Percentiles rank a stretch among this genome's conserved stretches.
phyloP scores from a whole-genome alignment of 2,888 invertebrate genomes.

The Anthrax anthrax region DNA sequence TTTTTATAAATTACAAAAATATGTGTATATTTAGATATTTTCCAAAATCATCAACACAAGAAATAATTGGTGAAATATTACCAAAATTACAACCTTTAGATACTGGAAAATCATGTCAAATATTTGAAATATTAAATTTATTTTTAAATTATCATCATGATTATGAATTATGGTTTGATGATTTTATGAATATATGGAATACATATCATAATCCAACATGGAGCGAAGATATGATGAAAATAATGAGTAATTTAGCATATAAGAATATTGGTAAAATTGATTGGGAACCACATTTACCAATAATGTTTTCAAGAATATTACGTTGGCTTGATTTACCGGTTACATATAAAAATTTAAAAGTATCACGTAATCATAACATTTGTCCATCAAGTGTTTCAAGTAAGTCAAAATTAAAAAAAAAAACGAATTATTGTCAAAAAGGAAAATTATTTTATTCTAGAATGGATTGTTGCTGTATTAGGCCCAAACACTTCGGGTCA shows the following conservation, averaged over 20 bases:
- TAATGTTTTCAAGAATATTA: slow-evolving; percentile 58
- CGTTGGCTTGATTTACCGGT: slow-evolving; percentile 67
- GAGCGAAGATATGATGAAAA: slow-evolving; percentile 48
- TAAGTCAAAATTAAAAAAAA: slow-evolving; percentile 1
- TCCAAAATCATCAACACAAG: slow-evolving; percentile 58
- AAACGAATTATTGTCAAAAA: no score
- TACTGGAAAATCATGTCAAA: slow-evolving; percentile 35
- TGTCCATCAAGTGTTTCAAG: slow-evolving; percentile 12
- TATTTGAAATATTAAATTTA: slow-evolving; percentile 49
- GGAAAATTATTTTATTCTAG: no score
- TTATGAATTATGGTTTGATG: slow-evolving; percentile 64
- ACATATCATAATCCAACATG: slow-evolving; percentile 54
- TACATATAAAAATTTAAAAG: slow-evolving; percentile 50
- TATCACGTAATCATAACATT: slow-evolving; percentile 39
- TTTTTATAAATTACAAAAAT: no score
- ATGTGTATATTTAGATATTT: slow-evolving; percentile 61
- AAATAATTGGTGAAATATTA: slow-evolving; percentile 70
- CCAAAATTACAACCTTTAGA: slow-evolving; percentile 67
- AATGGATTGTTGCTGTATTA: slow-evolving; percentile 47
- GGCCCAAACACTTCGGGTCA: slow-evolving; percentile 53
- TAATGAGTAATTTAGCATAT: slow-evolving; percentile 59
- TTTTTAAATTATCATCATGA: slow-evolving; percentile 57
- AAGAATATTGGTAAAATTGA: slow-evolving; percentile 70
- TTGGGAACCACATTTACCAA: slow-evolving; percentile 71
- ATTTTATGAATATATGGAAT: slow-evolving; percentile 65